Conservation (phyloP, 2,113 vertebrate species). For the Cyrtonyx montezumae region DNA sequence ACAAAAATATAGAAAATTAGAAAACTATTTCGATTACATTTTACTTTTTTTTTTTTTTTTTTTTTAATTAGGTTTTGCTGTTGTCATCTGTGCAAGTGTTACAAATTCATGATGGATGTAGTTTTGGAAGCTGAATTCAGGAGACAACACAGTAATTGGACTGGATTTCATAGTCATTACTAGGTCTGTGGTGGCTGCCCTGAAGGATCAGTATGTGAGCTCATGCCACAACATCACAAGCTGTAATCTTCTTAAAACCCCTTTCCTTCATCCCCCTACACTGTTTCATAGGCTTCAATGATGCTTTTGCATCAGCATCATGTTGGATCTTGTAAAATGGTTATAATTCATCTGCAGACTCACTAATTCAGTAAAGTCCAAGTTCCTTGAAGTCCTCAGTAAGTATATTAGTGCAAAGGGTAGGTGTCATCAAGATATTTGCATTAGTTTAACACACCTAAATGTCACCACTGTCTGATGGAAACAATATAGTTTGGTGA, state of each 20-base stretch:
- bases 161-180: not conserved
- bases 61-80: not conserved
- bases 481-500: not conserved
- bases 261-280: too few relatives aligned
- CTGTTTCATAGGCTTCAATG: too few relatives aligned
- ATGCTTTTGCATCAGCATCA: not conserved
- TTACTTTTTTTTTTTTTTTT: not conserved
- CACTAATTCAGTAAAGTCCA: not conserved
- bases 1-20: not conserved
- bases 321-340: not conserved
- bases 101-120: not conserved
- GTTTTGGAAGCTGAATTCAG: not conserved
- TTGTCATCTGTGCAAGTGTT: not conserved
- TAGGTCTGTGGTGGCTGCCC: not conserved
- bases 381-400: not conserved
- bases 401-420: not conserved
- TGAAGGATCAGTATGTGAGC: not conserved
- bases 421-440: not conserved
- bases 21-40: not conserved
- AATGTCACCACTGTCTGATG: not conserved
- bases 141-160: accelerated
- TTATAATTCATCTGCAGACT: not conserved
- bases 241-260: too few relatives aligned
- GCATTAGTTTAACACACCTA: accelerated
- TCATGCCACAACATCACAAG: not conserved